Evolutionary conservation across 2,888 invertebrate genomes (phyloP), one percentile per base, ranked within the genome.

Genomic region (Oscheius myriophilus): DNA sequence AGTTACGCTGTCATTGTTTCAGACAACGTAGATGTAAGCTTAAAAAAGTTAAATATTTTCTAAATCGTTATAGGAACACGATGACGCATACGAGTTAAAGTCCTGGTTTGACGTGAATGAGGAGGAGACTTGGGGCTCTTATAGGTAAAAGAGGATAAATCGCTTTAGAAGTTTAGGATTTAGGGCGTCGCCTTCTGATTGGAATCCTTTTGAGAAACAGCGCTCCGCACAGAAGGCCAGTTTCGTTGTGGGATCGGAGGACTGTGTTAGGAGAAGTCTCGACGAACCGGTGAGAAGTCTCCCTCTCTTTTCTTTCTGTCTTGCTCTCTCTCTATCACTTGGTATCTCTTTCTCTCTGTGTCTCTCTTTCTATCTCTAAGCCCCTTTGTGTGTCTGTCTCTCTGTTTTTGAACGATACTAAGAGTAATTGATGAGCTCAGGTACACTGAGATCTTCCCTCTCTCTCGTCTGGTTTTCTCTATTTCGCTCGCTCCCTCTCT

Each of bases 1-100:
- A 85, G 80, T 51, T 85, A 82, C 61, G 85, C 85, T 9, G 75
- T 85, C 41, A 85, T 85, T 68, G 84, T 85, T 9, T 71, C 81
- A 9, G 84, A 85, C 67, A 82, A 84, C 61, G 61, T 70, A 25
- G 74, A 80, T 68, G 79, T 80, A 21, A 62, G 58, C 33, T 57
- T 33, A n/a, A 58, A 42, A 11, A 45, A 45, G 11, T 59, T n/a
- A n/a, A n/a, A n/a, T n/a, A n/a, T n/a, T n/a, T n/a, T n/a, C n/a
- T n/a, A n/a, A n/a, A n/a, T 3, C 18, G 12, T 26, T 64, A 66
- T 18, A 82, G 75, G 67, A 80, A 42, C 80, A 79, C 55, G 84
- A 82, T 21, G 85, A 85, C 63, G 80, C 77, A 33, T 85, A 78
- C 69, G 84, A 85, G 58, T 61, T 85, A 57, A 78, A 75, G 63